Evolutionary conservation across 2,797 vertebrate species (phyloP).

Genomic region (Acanthopagrus latus): DNA sequence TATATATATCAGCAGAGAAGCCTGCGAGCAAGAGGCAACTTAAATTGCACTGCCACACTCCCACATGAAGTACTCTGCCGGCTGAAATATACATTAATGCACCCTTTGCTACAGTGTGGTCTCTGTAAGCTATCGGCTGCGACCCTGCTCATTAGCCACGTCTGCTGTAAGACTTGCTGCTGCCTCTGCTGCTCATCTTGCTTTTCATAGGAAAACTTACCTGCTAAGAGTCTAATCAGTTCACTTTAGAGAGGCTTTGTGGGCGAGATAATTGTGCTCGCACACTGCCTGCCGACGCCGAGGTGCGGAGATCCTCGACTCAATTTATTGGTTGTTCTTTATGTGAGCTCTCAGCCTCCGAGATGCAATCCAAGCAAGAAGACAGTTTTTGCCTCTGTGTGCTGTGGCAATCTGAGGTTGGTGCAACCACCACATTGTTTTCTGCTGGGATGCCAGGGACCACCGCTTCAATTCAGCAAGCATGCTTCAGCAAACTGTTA

Average conservation of each 20-base stretch:
- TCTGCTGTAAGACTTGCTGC: neutral
- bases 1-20: slow-evolving; percentile 10
- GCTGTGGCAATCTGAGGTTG: slow-evolving; percentile 28
- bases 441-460: slow-evolving; percentile 14
- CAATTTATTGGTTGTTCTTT: slow-evolving; percentile 28
- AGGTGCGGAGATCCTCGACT: slow-evolving; percentile 8
- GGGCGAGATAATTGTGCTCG: slow-evolving; percentile 24
- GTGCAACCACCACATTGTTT: slow-evolving; percentile 20
- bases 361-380: slow-evolving; percentile 19
- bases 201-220: neutral
- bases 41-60: slow-evolving; percentile 10
- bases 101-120: neutral
- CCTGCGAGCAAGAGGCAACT: slow-evolving; percentile 2
- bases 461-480: neutral
- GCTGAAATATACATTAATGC: slow-evolving; percentile 31
- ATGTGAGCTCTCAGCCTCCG: slow-evolving; percentile 20
- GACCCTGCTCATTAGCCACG: slow-evolving; percentile 30
- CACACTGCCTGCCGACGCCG: neutral
- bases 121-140: slow-evolving; percentile 13
- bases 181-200: neutral
- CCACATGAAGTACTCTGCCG: neutral
- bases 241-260: slow-evolving; percentile 19
- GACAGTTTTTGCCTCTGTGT: slow-evolving; percentile 16
- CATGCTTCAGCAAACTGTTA: slow-evolving; percentile 2
- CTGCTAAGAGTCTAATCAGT: slow-evolving; percentile 14